Base-by-base conservation (phyloP, 2,888 invertebrate genomes). In the Cosmia trapezina region DNA sequence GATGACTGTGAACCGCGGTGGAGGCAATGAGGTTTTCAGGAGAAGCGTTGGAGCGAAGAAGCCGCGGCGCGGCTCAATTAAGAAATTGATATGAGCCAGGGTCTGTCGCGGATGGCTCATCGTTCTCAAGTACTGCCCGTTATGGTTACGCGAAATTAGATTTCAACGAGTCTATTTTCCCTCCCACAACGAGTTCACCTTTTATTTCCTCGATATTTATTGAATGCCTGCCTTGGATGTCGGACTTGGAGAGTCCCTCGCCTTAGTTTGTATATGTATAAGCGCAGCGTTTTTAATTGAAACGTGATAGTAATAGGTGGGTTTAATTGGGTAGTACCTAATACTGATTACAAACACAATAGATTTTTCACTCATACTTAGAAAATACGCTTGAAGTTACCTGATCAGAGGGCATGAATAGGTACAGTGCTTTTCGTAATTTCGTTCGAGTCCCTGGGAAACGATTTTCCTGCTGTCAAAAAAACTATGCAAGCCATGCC, bases 101-200 rank as follows among this genome's bases (percentile, higher is more conserved):
- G 94, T 93, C 96, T 96, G 96, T 90, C 91, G 94, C 89, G 92
- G 96, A 96, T 95, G 91, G 96, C 95, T 95, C 96, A 94, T 96
- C 94, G 94, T 87, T 88, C 90, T 96, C 93, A 89, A 96, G 96
- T 92, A 93, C 87, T 92, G 93, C 91, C 93, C 93, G 94, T 95
- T 95, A 93, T 93, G 94, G 93, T 94, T 93, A 93, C 95, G 96
- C 94, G 95, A 96, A 96, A 96, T 96, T 96, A 96, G 96, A 96
- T 96, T 96, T 96, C 94, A 96, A 96, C 94, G 92, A 96, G 95
- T 93, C 94, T 89, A 91, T 93, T 94, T 95, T 94, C 93, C 93
- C 92, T 90, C 87, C 89, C 88, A 90, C 89, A 88, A 90, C 88
- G 89, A 87, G 86, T 90, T 90, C 89, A 92, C 90, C 92, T 94